These are phyloP conservation scores for Aptenodytes forsteri DNA, from an alignment of 2,113 vertebrate species.

Conservation along the genomic window DNA sequence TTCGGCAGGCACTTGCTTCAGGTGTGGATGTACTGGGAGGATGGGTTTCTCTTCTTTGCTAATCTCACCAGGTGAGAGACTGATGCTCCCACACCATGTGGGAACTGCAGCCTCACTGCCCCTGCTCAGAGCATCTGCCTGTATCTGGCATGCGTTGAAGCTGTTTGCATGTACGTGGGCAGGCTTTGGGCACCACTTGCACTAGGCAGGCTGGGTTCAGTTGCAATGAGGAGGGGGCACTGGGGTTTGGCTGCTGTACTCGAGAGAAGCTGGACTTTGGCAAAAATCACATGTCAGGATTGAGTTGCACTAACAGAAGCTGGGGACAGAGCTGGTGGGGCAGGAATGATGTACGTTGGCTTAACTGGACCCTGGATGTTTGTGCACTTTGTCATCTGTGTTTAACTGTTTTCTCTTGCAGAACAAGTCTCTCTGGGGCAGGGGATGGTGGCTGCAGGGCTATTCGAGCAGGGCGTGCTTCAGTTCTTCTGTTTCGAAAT, in stretches of 20 bases:
- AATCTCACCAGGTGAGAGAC: not conserved
- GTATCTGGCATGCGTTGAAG: not conserved
- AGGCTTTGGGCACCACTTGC: not conserved
- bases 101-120: not conserved
- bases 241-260: not conserved
- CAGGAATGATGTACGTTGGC: not conserved
- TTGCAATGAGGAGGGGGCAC: not conserved
- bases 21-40: not conserved
- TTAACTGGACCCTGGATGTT: not conserved
- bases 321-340: not conserved
- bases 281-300: not conserved
- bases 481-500: not conserved
- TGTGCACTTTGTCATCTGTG: not conserved
- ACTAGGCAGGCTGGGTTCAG: not conserved
- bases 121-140: not conserved
- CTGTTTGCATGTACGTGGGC: accelerated
- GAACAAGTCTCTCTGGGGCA: not conserved
- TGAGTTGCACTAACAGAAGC: not conserved
- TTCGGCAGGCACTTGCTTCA: not conserved
- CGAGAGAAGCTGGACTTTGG: not conserved
- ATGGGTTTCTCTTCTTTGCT: not conserved
- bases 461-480: not conserved
- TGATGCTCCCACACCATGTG: not conserved
- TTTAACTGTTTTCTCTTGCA: not conserved
- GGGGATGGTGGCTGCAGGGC: not conserved